Evolutionary conservation across 2,797 vertebrate species (phyloP), one percentile per base, ranked within the genome.

Genomic region (Peromyscus nudipes): DNA sequence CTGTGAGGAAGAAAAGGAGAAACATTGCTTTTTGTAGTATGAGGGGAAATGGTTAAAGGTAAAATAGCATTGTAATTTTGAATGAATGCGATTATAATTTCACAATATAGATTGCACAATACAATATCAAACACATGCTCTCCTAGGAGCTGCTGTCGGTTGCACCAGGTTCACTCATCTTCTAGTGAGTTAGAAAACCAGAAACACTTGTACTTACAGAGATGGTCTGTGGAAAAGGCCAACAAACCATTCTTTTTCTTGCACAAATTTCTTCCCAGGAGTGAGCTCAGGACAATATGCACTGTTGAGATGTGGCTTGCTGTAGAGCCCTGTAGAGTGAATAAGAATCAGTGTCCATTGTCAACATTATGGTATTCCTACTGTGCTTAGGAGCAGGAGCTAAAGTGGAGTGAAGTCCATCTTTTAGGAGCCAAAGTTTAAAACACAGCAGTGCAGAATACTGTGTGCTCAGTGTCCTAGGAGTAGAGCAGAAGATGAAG

Each of bases 141-240:
- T 95, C 34, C 27, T 62, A 73, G 52, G 37, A 71, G 23, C 49
- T 88, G 49, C 86, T 80, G 5, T 71, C 37, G 64, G 37, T 86
- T 57, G 29, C 16, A 81, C 85, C 25, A 55, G 69, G 34, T 86
- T 49, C 55, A 6, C 29, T 88, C 90, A 19, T 71, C 93, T 94
- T 92, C 67, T 60, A 91, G 55, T 23, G 91, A 91, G 76, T 91
- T 55, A 43, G 40, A 88, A 64, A 89, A 91, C 5, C 40, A 88
- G 71, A 94, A 88, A 96, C 52, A 37, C 19, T 49, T 64, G 60
- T 67, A n/a, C 29, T 52, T 81, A 71, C 1, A 92, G 82, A 89
- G 67, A 52, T 65, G 62, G 89, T 40, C 37, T 21, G 64, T 76
- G 37, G 92, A 69, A 95, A 95, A 65, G 21, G 14, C 46, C 77